These are phyloP conservation scores for Gadus macrocephalus DNA, from an alignment of 2,113 vertebrate species.

Conservation along the genomic window DNA sequence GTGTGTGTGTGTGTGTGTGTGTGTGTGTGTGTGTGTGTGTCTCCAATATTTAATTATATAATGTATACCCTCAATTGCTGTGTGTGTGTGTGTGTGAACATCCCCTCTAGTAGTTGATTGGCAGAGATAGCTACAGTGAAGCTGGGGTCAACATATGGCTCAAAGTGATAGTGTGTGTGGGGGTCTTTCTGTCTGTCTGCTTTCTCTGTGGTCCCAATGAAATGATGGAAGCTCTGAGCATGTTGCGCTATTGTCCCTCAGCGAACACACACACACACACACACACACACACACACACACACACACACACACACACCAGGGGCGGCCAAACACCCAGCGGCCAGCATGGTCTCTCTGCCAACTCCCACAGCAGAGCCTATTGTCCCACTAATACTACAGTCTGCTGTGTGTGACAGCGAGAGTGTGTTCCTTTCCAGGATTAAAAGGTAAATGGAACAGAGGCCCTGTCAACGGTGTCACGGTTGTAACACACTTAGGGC, in stretches of 20 bases:
- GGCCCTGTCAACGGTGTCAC: no score
- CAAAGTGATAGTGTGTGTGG: conserved; percentile 78
- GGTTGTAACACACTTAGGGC: no score
- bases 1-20: conserved; percentile 44
- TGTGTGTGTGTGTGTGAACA: conserved; percentile 62
- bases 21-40: conserved; percentile 41
- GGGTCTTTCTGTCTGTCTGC: conserved; percentile 12
- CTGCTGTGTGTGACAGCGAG: conserved; percentile 71
- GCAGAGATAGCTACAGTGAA: conserved; percentile 87
- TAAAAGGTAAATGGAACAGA: conserved; percentile 37
- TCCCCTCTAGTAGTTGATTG: conserved; percentile 83
- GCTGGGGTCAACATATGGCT: conserved; percentile 97
- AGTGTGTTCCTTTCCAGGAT: conserved; percentile 38
- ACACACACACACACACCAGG: conserved; percentile 29
- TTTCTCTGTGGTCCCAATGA: conserved; percentile 83
- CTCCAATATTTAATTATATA: conserved; percentile 22
- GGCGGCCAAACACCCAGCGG: conserved; percentile 69
- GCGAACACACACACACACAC: conserved; percentile 32
- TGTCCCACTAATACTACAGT: conserved; percentile 83
- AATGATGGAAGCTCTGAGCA: conserved; percentile 91
- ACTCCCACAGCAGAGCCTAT: conserved; percentile 87
- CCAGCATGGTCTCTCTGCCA: conserved; percentile 72
- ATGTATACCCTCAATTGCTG: conserved; percentile 30
- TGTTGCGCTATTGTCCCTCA: conserved; percentile 83
- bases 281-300: conserved; percentile 31